Evolutionary conservation across 2,888 invertebrate genomes (phyloP).

Genomic region (Lordiphosa fenestrarum): DNA sequence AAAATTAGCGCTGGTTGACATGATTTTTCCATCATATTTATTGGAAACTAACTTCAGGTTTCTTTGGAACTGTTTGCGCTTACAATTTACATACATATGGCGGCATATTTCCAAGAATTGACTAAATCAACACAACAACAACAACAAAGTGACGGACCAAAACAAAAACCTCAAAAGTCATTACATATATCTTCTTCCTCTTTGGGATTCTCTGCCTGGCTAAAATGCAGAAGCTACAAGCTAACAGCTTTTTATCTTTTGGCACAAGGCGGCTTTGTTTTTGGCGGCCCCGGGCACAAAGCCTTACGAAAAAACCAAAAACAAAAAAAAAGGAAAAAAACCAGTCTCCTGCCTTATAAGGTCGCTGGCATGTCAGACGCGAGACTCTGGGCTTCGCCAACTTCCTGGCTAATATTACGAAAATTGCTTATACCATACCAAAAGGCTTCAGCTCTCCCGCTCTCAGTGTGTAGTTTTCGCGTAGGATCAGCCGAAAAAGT

Average conservation of each 20-base stretch:
- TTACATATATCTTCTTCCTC: slow-evolving; percentile 59
- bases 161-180: slow-evolving; percentile 70
- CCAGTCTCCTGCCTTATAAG: slow-evolving; percentile 57
- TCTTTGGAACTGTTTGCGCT: slow-evolving; percentile 29
- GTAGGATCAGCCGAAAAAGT: slow-evolving; percentile 58
- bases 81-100: slow-evolving; percentile 36
- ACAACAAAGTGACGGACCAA: slow-evolving; percentile 49
- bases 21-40: slow-evolving; percentile 68
- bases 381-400: slow-evolving; percentile 32
- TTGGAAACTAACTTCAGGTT: slow-evolving; percentile 31
- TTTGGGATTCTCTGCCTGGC: slow-evolving; percentile 20
- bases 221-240: slow-evolving; percentile 77
- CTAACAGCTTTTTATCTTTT: slow-evolving; percentile 76
- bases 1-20: slow-evolving; percentile 39
- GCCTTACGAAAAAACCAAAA: slow-evolving; percentile 9
- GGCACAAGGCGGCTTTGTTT: slow-evolving; percentile 66
- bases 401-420: slow-evolving; percentile 74
- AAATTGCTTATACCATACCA: slow-evolving; percentile 57
- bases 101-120: slow-evolving; percentile 62
- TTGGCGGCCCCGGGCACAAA: slow-evolving; percentile 54
- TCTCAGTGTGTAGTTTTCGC: slow-evolving; percentile 6
- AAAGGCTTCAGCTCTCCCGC: slow-evolving; percentile 34
- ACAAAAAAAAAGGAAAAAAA: slow-evolving; percentile 14
- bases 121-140: slow-evolving; percentile 60
- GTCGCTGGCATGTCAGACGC: slow-evolving; percentile 60